These are phyloP conservation scores for Hemithea aestivaria DNA, from an alignment of 2,888 invertebrate genomes.

Conservation along the genomic window DNA sequence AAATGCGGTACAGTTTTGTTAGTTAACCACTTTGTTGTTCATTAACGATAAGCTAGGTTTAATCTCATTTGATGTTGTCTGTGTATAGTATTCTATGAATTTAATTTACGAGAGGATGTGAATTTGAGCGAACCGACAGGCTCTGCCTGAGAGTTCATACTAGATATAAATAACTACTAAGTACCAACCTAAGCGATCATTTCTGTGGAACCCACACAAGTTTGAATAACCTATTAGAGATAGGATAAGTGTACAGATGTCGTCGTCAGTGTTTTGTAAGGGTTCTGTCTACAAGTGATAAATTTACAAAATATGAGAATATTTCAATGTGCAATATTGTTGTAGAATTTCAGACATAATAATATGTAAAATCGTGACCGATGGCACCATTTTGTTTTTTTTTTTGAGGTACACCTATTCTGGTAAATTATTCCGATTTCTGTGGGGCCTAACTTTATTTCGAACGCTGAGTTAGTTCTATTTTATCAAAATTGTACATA, in stretches of 20 bases:
- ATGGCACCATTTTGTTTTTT: no score
- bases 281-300: no score
- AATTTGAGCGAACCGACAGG: conserved; percentile 75
- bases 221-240: conserved; percentile 17
- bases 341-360: conserved; percentile 46
- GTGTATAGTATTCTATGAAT: conserved; percentile 73
- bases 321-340: no score
- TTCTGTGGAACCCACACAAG: conserved; percentile 13
- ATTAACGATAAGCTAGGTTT: conserved; percentile 77
- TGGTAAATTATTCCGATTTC: conserved; percentile 26
- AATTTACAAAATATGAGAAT: no score
- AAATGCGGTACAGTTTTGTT: conserved; percentile 61
- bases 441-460: conserved; percentile 64
- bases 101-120: conserved; percentile 68
- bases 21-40: conserved; percentile 77
- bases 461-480: conserved; percentile 69
- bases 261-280: no score
- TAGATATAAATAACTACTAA: conserved; percentile 57
- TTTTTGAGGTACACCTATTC: no score
- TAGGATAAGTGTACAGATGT: no score
- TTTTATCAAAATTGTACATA: conserved; percentile 68
- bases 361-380: no score
- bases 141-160: conserved; percentile 64
- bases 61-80: conserved; percentile 76
- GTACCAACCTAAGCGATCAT: conserved; percentile 32